Evolutionary conservation across 2,113 vertebrate genomes (phyloP).

Genomic region (Neotoma lepida): DNA sequence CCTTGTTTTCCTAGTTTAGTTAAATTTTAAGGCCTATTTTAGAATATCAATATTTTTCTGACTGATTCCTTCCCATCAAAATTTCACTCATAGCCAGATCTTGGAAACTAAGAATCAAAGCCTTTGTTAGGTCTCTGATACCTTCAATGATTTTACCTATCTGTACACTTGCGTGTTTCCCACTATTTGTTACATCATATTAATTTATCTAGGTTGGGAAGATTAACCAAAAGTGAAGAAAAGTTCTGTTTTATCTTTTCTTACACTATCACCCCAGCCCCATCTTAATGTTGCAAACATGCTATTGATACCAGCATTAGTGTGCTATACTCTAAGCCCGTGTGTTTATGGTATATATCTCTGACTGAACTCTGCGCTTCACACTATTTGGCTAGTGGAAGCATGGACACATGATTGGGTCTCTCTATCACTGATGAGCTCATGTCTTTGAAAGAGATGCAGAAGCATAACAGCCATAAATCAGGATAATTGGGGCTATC

Average conservation of each 20-base stretch:
- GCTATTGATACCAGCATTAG: not conserved
- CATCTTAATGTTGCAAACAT: not conserved
- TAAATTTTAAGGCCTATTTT: not conserved
- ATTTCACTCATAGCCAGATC: not conserved
- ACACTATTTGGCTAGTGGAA: not conserved
- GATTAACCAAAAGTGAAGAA: not conserved
- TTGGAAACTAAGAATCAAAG: not conserved
- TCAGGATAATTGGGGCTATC: slow-evolving; percentile 42
- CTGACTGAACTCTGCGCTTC: not conserved
- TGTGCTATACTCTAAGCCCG: not conserved
- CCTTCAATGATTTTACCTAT: not conserved
- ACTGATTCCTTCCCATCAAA: not conserved
- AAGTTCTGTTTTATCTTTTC: not conserved
- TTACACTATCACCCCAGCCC: not conserved
- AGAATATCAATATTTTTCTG: slow-evolving; percentile 3
- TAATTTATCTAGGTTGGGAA: not conserved
- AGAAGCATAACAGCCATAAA: slow-evolving; percentile 4
- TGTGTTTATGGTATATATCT: not conserved
- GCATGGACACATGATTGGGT: not conserved
- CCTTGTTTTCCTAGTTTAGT: not conserved
- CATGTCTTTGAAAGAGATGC: slow-evolving; percentile 35
- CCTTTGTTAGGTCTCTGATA: not conserved
- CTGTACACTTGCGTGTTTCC: not conserved
- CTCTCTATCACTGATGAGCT: not conserved
- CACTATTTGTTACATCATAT: not conserved